Conservation (phyloP, 2,797 vertebrate genomes). For the Acanthiza pusilla region DNA sequence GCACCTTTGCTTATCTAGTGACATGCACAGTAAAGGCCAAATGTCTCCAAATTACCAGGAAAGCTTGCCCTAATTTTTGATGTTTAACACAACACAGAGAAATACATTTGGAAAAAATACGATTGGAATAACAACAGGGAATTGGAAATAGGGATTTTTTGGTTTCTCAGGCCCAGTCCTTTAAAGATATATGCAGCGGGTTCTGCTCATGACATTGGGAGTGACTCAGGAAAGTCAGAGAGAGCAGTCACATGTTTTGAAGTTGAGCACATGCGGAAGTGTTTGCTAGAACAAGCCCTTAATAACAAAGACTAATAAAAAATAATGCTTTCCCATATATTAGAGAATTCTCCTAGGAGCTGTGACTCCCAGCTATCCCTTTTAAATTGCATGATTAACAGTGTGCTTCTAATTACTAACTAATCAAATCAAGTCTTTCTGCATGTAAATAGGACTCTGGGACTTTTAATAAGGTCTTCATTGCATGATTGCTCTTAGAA, state of each 20-base stretch:
- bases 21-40: neutral
- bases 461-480: slow-evolving; percentile 44
- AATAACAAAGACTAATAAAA: neutral
- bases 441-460: slow-evolving; percentile 10
- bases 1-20: neutral
- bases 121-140: neutral
- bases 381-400: slow-evolving; percentile 4
- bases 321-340: neutral
- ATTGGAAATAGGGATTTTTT: neutral
- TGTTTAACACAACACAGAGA: neutral
- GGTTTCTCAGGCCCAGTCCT: neutral
- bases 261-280: neutral
- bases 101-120: neutral
- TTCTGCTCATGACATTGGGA: neutral
- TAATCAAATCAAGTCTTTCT: slow-evolving; percentile 47
- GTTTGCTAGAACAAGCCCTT: neutral
- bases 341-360: neutral
- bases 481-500: slow-evolving; percentile 3
- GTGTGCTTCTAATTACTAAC: slow-evolving; percentile 42
- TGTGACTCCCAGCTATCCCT: neutral
- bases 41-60: neutral
- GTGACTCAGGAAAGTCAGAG: neutral
- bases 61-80: neutral
- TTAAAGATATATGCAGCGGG: neutral
- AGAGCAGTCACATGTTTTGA: neutral